phyloP scores from a whole-genome alignment of 2,888 invertebrate species.

The Mechanitis messenoides region DNA sequence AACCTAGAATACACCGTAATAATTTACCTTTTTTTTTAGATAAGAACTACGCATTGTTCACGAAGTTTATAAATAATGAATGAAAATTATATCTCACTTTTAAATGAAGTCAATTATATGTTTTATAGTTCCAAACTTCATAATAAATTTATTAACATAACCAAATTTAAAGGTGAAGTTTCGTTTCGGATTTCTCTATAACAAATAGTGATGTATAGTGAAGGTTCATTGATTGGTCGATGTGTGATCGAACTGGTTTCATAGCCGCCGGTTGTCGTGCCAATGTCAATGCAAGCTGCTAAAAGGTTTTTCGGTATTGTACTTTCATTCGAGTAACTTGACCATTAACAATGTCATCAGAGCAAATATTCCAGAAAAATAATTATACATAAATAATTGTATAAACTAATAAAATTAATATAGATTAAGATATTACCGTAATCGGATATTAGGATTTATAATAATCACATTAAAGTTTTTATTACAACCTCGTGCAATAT shows the following conservation, averaged over 20 bases:
- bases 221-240: constrained; percentile 17
- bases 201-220: constrained; percentile 23
- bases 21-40: constrained; percentile 5
- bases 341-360: background rate
- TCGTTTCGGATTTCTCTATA: constrained; percentile 27
- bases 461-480: constrained; percentile 8
- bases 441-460: constrained; percentile 18
- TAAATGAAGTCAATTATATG: no score
- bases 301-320: constrained; percentile 25
- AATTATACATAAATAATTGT: constrained; percentile 16
- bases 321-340: constrained; percentile 21
- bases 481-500: constrained; percentile 47
- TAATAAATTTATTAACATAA: no score
- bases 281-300: constrained; percentile 42
- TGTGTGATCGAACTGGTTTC: constrained; percentile 26
- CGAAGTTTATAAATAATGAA: background rate
- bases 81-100: no score
- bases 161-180: background rate
- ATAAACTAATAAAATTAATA: constrained; percentile 10
- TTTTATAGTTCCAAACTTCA: no score
- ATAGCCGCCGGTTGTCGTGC: constrained; percentile 37
- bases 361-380: constrained; percentile 3
- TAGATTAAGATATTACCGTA: background rate
- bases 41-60: background rate
- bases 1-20: constrained; percentile 10